Evolutionary conservation across 2,113 vertebrate genomes (phyloP).

Genomic region (Pseudorectes ferrugineus): DNA sequence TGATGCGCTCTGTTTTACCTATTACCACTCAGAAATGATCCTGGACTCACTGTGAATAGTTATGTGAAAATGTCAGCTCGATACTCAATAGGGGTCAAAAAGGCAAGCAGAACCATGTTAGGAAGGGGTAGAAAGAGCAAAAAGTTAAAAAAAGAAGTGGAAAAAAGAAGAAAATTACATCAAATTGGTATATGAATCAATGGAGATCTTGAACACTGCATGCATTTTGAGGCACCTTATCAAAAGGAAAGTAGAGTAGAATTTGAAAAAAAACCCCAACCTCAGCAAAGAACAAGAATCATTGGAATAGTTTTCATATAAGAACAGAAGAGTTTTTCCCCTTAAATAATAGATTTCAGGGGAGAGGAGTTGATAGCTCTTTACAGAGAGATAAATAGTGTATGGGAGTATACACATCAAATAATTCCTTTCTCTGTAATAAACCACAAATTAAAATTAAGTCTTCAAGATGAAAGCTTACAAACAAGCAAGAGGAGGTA

Average conservation of each 20-base stretch:
- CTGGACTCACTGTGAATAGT: not conserved
- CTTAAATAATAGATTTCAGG: not conserved
- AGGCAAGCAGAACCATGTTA: not conserved
- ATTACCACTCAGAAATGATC: not conserved
- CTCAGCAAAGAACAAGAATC: not conserved
- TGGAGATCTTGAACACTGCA: not conserved
- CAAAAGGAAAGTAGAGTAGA: not conserved
- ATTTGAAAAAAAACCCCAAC: not conserved
- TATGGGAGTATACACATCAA: fast-evolving
- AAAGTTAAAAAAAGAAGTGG: not conserved
- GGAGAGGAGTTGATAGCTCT: not conserved
- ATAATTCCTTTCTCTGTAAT: not conserved
- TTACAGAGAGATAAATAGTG: not conserved
- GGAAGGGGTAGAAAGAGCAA: not conserved
- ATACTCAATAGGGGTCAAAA: not conserved
- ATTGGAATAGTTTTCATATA: not conserved
- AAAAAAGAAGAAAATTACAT: not conserved
- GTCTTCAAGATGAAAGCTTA: not conserved
- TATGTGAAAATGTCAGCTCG: not conserved
- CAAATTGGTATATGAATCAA: not conserved
- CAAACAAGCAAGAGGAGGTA: not conserved
- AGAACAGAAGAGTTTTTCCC: not conserved
- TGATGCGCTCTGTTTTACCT: not conserved
- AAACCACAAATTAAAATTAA: not conserved
- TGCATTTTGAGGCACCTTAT: not conserved